Percentiles rank a stretch among this genome's conserved stretches.
phyloP scores from a whole-genome alignment of 2,113 vertebrate genomes.

The Azemiops feae region DNA sequence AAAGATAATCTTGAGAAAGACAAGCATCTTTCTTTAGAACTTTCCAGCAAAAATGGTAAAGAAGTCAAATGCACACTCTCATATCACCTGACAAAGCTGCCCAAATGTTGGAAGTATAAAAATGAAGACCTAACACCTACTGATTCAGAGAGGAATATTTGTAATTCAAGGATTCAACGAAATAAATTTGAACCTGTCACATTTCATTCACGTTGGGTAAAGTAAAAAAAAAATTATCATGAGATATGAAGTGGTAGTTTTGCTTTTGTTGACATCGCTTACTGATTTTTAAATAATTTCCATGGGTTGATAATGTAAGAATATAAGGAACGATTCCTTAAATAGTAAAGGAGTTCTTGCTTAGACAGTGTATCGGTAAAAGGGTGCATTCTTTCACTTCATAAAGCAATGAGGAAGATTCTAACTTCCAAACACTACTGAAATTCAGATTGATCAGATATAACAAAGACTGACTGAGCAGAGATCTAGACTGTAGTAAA shows the following conservation, averaged over 20 bases:
- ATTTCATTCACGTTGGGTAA: constrained; percentile 48
- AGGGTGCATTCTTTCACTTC: neutral
- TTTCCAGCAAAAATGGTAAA: constrained; percentile 8
- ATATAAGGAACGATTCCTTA: neutral
- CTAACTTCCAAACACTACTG: neutral
- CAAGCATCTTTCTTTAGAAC: constrained; percentile 7
- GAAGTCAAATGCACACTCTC: neutral
- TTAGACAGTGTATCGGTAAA: neutral
- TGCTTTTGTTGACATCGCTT: neutral
- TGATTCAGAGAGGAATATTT: constrained; percentile 13
- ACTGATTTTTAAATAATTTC: neutral
- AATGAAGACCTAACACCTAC: neutral
- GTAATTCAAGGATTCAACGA: constrained; percentile 17
- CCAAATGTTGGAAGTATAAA: neutral
- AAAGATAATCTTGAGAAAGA: constrained; percentile 22
- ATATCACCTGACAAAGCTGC: neutral
- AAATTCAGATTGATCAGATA: neutral
- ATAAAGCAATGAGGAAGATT: neutral
- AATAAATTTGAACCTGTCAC: neutral
- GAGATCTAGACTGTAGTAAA: neutral
- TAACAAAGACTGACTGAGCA: neutral
- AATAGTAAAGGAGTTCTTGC: neutral
- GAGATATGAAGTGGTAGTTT: neutral
- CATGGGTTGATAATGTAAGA: neutral
- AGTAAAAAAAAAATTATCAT: neutral